A percentile compares a stretch with the other conserved stretches of the same genome.
phyloP scores from a whole-genome alignment of 2,797 vertebrate genomes.

The Melopsittacus undulatus region DNA sequence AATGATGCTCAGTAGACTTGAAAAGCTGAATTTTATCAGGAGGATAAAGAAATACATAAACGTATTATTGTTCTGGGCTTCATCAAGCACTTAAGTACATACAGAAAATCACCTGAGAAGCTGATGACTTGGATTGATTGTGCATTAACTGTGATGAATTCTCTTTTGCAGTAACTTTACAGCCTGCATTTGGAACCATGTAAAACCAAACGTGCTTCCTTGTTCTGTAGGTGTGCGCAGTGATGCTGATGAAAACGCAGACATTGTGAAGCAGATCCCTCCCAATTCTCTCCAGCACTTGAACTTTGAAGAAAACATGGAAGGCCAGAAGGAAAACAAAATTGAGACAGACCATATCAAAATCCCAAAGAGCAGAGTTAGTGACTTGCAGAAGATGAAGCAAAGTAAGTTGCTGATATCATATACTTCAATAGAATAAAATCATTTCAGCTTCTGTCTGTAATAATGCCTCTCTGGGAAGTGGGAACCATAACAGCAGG shows the following conservation, averaged over 20 bases:
- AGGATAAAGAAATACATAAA: not conserved
- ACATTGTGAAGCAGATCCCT: conserved; percentile 75
- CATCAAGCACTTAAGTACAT: not conserved
- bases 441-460: not conserved
- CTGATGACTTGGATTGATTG: not conserved
- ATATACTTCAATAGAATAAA: rapidly evolving
- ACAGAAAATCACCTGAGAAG: not conserved
- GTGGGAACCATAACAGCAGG: not conserved
- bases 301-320: conserved; percentile 81
- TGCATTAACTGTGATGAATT: not conserved
- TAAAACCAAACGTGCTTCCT: not conserved
- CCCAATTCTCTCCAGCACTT: conserved; percentile 70
- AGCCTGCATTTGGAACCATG: not conserved
- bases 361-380: conserved; percentile 71
- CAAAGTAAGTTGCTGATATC: conserved; percentile 85
- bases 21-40: not conserved
- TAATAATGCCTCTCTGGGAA: not conserved
- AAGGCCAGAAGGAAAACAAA: conserved; percentile 80
- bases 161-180: not conserved
- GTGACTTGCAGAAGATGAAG: conserved; percentile 84
- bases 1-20: not conserved
- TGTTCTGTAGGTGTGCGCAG: conserved; percentile 52
- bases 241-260: conserved; percentile 71
- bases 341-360: conserved; percentile 76
- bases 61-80: not conserved